These are phyloP conservation scores for Folsomia manolachei DNA, from an alignment of 2,888 invertebrate genomes.

Conservation along the genomic window DNA sequence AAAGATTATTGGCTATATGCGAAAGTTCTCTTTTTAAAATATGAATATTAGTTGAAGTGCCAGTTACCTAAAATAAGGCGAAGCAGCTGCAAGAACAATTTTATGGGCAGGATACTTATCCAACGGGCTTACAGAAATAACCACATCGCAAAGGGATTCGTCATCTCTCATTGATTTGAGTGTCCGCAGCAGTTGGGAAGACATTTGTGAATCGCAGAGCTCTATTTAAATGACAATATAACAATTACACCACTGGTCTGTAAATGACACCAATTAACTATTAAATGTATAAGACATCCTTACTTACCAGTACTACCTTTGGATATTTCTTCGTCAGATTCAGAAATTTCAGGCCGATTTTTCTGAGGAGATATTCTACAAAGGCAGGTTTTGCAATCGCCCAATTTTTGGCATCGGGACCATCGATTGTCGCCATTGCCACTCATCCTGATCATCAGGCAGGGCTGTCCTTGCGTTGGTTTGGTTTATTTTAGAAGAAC, in stretches of 20 bases:
- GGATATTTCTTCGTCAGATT: slow-evolving; percentile 42
- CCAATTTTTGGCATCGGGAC: slow-evolving; percentile 47
- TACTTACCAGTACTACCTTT: slow-evolving; percentile 36
- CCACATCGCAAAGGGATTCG: slow-evolving; percentile 50
- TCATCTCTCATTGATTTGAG: slow-evolving; percentile 49
- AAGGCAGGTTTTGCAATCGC: slow-evolving; percentile 49
- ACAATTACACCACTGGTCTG: too few relatives aligned
- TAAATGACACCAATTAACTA: too few relatives aligned
- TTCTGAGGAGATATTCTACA: slow-evolving; percentile 50
- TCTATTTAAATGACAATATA: too few relatives aligned
- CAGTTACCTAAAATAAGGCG: slow-evolving; percentile 56
- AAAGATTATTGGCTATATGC: background rate
- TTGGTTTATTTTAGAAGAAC: too few relatives aligned
- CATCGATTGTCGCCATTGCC: slow-evolving; percentile 40
- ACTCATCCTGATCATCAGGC: too few relatives aligned
- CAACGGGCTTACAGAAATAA: slow-evolving; percentile 43
- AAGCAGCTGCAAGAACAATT: slow-evolving; percentile 56
- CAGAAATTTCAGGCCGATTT: slow-evolving; percentile 36
- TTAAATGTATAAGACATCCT: too few relatives aligned
- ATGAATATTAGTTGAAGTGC: too few relatives aligned
- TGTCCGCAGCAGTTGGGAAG: slow-evolving; percentile 45
- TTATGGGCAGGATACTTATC: slow-evolving; percentile 53
- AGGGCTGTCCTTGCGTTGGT: too few relatives aligned
- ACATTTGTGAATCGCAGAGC: slow-evolving; percentile 50
- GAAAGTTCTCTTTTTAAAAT: background rate